Percentiles rank a stretch among this genome's conserved stretches.
phyloP scores from a whole-genome alignment of 2,113 vertebrate species.

The Choloepus hoffmanni region DNA sequence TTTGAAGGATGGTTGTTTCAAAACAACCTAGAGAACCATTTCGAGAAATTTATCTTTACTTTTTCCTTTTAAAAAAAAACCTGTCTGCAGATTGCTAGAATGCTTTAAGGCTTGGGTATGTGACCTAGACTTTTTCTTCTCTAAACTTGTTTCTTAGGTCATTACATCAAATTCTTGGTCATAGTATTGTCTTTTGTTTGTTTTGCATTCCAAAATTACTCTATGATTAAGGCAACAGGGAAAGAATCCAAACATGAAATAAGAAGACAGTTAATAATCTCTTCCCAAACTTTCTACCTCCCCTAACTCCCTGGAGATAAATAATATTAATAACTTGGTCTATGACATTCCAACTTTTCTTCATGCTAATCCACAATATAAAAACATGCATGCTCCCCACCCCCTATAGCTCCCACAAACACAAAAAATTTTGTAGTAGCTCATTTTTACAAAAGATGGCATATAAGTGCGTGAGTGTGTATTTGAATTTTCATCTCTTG shows the following conservation, averaged over 20 bases:
- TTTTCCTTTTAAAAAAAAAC: background rate
- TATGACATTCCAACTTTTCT: background rate
- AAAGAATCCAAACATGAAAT: background rate
- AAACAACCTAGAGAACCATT: background rate
- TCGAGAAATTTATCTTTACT: background rate
- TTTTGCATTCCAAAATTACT: background rate
- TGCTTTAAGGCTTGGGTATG: background rate
- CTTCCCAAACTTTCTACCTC: background rate
- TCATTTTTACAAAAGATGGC: background rate
- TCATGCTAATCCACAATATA: background rate
- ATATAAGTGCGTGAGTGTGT: background rate
- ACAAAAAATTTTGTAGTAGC: background rate
- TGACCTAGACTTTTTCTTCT: background rate
- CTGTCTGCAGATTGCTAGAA: background rate
- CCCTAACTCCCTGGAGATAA: background rate
- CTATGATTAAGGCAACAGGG: background rate
- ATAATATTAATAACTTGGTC: background rate
- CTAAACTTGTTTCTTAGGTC: background rate
- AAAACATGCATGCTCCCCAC: rapidly evolving
- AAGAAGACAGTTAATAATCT: background rate
- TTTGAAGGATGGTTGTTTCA: background rate
- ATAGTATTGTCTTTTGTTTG: background rate
- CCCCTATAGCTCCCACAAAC: background rate
- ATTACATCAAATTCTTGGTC: background rate
- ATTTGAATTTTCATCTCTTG: background rate